These are phyloP conservation scores for Perognathus longimembris DNA, from an alignment of 2,113 vertebrate genomes.

Conservation along the genomic window DNA sequence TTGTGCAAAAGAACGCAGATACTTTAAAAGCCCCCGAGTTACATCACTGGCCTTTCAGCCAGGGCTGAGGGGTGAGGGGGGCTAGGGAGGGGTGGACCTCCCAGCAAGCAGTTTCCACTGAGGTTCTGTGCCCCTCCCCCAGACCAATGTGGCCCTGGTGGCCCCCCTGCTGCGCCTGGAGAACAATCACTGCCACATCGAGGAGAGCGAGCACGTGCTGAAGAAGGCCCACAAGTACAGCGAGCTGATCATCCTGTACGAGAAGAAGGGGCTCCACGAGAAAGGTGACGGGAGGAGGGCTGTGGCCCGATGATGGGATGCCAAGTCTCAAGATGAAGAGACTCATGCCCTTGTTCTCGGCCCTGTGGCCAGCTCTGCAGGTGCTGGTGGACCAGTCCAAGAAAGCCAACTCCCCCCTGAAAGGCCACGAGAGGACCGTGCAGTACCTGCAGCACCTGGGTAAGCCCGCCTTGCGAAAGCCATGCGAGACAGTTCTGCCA, in stretches of 20 bases:
- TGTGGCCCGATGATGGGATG: too few species aligned
- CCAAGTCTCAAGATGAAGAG: background rate
- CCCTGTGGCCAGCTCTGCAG: slow-evolving; percentile 91
- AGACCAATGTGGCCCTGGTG: slow-evolving; percentile 98
- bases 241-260: slow-evolving; percentile 98
- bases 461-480: slow-evolving; percentile 79
- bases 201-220: slow-evolving; percentile 97
- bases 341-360: slow-evolving; percentile 20
- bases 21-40: background rate
- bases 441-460: slow-evolving; percentile 98
- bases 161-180: slow-evolving; percentile 96
- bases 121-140: slow-evolving; percentile 55
- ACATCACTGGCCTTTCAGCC: background rate
- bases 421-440: slow-evolving; percentile 98
- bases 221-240: slow-evolving; percentile 99
- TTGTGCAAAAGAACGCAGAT: background rate
- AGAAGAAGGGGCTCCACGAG: slow-evolving; percentile 98
- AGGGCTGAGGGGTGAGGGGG: background rate
- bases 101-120: background rate
- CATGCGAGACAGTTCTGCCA: too few species aligned
- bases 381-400: slow-evolving; percentile 98
- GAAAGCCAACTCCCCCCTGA: slow-evolving; percentile 98
- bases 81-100: background rate
- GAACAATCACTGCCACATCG: slow-evolving; percentile 99
- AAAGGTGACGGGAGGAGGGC: slow-evolving; percentile 89